These are phyloP conservation scores for Thinocorus orbignyianus DNA, from an alignment of 2,113 vertebrate genomes.

Conservation along the genomic window DNA sequence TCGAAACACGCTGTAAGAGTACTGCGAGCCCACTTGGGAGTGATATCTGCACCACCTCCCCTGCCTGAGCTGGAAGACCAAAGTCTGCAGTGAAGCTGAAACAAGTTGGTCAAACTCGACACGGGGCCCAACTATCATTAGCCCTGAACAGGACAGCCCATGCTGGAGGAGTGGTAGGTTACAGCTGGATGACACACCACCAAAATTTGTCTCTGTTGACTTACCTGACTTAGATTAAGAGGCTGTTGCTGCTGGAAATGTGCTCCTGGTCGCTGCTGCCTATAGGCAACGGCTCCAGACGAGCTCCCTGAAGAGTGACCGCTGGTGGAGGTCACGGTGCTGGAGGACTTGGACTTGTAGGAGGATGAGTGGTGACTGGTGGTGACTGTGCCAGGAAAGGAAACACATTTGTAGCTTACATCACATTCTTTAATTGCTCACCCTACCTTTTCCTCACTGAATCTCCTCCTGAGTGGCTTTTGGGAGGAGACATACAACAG, in stretches of 20 bases:
- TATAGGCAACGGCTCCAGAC: slow-evolving; percentile 83
- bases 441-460: slow-evolving; percentile 54
- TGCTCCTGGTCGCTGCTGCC: slow-evolving; percentile 90
- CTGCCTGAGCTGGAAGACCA: neutral
- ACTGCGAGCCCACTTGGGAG: neutral
- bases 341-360: slow-evolving; percentile 95
- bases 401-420: slow-evolving; percentile 39
- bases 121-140: neutral
- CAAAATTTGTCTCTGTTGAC: neutral
- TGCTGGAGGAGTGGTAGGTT: neutral
- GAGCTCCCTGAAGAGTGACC: slow-evolving; percentile 86
- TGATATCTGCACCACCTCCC: neutral
- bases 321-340: slow-evolving; percentile 84
- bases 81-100: neutral
- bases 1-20: neutral
- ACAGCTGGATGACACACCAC: neutral
- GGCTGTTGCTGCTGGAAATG: slow-evolving; percentile 97
- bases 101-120: neutral
- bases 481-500: slow-evolving; percentile 51
- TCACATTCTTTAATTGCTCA: slow-evolving; percentile 44
- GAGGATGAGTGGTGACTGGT: slow-evolving; percentile 89
- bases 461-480: slow-evolving; percentile 47
- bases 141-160: neutral
- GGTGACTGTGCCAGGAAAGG: slow-evolving; percentile 73
- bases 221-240: slow-evolving; percentile 99